Evolutionary conservation across 2,797 vertebrate species (phyloP).

Genomic region (Toxotes lorentzi): DNA sequence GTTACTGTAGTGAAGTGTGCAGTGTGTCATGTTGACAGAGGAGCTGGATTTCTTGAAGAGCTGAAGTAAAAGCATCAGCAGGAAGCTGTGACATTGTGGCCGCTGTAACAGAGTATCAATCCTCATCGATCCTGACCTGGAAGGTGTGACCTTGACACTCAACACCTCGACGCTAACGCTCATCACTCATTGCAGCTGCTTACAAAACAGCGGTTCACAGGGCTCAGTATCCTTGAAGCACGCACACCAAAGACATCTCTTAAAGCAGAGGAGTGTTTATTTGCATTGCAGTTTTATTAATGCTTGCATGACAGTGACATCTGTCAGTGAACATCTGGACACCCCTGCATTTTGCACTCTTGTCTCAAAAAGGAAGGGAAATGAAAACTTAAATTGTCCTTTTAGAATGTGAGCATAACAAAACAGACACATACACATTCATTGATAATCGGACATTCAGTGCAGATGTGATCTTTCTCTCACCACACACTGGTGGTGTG

Average conservation of each 20-base stretch:
- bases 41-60: not conserved
- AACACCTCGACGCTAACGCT: too few species aligned
- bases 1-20: too few species aligned
- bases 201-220: too few species aligned
- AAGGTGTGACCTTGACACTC: too few species aligned
- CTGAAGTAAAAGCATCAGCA: conserved; percentile 3
- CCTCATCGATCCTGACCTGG: not conserved
- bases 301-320: conserved; percentile 4
- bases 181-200: too few species aligned
- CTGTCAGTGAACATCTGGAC: conserved; percentile 31
- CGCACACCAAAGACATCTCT: not conserved
- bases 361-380: not conserved
- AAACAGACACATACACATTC: not conserved
- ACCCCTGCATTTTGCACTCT: not conserved
- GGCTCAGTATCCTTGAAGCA: not conserved
- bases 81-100: not conserved
- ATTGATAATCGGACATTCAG: not conserved
- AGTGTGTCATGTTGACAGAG: not conserved
- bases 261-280: not conserved
- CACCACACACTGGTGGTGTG: too few species aligned
- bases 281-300: not conserved
- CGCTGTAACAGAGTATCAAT: not conserved
- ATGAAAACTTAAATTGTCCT: not conserved
- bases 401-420: not conserved
- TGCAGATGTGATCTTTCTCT: too few species aligned